A percentile compares a stretch with the other conserved stretches of the same genome.
These are phyloP conservation scores for Bombus huntii DNA, from an alignment of 1,140 invertebrate species.

Conservation along the genomic window DNA sequence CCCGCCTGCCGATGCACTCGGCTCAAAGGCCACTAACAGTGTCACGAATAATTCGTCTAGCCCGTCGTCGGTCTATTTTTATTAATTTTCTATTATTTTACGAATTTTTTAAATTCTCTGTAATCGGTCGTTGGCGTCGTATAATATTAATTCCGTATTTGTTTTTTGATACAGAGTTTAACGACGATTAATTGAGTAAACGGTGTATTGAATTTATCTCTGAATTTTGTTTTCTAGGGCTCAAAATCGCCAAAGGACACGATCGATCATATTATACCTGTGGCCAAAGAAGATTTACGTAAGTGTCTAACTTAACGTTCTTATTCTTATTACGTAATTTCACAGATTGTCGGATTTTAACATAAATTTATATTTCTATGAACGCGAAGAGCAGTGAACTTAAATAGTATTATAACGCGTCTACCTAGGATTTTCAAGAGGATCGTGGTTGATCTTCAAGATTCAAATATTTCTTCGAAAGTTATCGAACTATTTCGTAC, in stretches of 20 bases:
- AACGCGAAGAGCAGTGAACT: too few species aligned
- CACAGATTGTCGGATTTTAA: too few species aligned
- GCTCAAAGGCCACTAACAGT: conserved; percentile 44
- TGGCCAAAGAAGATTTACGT: conserved; percentile 80
- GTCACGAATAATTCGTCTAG: conserved; percentile 32
- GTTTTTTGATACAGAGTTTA: neutral
- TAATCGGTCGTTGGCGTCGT: conserved; percentile 45
- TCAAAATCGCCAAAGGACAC: conserved; percentile 71
- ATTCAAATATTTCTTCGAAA: neutral
- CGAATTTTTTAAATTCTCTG: neutral
- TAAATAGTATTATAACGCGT: too few species aligned
- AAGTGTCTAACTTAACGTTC: conserved; percentile 54
- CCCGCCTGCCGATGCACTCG: conserved; percentile 20
- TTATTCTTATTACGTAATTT: too few species aligned
- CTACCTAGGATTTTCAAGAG: too few species aligned
- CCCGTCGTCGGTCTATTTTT: conserved; percentile 28
- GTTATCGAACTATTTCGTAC: neutral
- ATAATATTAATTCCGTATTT: neutral
- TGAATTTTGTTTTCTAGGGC: conserved; percentile 69
- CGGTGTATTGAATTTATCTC: neutral
- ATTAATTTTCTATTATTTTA: neutral
- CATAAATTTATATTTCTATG: too few species aligned
- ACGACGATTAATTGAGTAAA: neutral
- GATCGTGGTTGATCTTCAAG: too few species aligned
- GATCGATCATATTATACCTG: conserved; percentile 65